Evolutionary conservation across 2,888 invertebrate species (phyloP), one percentile per base, ranked within the genome.

Genomic region (Petrolisthes manimaculis): DNA sequence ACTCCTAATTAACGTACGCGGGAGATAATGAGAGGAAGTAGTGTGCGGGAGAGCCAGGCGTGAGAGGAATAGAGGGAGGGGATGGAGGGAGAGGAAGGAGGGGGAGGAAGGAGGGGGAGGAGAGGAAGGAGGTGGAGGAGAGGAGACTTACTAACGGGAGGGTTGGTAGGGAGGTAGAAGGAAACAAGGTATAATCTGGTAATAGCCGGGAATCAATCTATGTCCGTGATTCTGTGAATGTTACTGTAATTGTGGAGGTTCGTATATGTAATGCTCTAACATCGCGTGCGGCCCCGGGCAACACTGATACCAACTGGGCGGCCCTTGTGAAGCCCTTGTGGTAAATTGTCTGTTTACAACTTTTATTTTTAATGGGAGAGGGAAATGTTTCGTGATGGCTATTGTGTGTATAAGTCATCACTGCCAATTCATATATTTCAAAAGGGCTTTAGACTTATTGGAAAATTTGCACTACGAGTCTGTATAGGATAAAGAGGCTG

Each of bases 131-230:
- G 78, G 54, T 14, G 54, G 18, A 78, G 78, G 53, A 78, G 78
- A 3, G 12, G 78, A 67, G 12, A 18, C 18, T 12, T 67, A 18
- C 78, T 54, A 51, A 14, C 21, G 71, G 53, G 83, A 12, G 83
- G 54, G 74, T 18, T 18, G 5, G 80, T 53, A 67, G 85, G 78
- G 53, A 69, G 56, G 81, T 24, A 54, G 61, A 53, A 24, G 86
- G 85, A 86, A 83, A 69, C 79, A 87, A 78, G 87, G 69, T 83
- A 83, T 87, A 87, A 87, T 83, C 37, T 83, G 87, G 74, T 87
- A 87, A 87, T 87, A 74, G 78, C 83, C 55, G 87, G 79, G 87
- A 87, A 87, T 87, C 87, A 87, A 87, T 87, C 87, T 87, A 79
- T 87, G 87, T 87, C 87, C 78, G 87, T 79, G 87, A 83, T 87